Evolutionary conservation across 1,140 invertebrate genomes (phyloP).

Genomic region (Elysia chlorotica): DNA sequence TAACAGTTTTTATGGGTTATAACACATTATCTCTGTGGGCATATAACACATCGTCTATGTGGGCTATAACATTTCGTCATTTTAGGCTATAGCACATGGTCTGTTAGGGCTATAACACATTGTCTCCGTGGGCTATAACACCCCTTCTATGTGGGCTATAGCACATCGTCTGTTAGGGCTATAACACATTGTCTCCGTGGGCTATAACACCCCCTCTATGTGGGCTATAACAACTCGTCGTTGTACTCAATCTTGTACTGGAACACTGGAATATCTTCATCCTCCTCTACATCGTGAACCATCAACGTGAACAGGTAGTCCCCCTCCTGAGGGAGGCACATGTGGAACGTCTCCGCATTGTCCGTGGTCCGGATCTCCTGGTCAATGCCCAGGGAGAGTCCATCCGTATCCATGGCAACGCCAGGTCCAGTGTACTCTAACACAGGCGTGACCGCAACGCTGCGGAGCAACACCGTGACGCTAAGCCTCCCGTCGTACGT

Average conservation of each 20-base stretch:
- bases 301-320: constrained; percentile 50
- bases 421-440: constrained; percentile 49
- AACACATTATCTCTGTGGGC: no score
- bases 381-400: constrained; percentile 44
- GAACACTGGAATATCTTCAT: constrained; percentile 46
- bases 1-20: no score
- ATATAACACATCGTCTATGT: no score
- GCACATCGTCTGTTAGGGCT: no score
- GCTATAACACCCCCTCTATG: no score
- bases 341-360: constrained; percentile 52
- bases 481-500: constrained; percentile 49
- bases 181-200: no score
- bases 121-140: no score
- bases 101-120: no score
- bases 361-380: constrained; percentile 49
- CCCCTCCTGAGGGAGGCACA: constrained; percentile 49
- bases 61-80: no score
- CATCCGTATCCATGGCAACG: constrained; percentile 36
- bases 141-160: no score
- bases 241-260: constrained; percentile 48
- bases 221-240: constrained; percentile 44
- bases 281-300: constrained; percentile 46
- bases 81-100: no score
- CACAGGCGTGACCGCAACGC: constrained; percentile 46
- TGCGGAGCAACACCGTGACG: constrained; percentile 45